Percentiles rank a stretch among this genome's conserved stretches.
Evolutionary conservation across 1,140 invertebrate species (phyloP).

Genomic region (Maniola jurtina): DNA sequence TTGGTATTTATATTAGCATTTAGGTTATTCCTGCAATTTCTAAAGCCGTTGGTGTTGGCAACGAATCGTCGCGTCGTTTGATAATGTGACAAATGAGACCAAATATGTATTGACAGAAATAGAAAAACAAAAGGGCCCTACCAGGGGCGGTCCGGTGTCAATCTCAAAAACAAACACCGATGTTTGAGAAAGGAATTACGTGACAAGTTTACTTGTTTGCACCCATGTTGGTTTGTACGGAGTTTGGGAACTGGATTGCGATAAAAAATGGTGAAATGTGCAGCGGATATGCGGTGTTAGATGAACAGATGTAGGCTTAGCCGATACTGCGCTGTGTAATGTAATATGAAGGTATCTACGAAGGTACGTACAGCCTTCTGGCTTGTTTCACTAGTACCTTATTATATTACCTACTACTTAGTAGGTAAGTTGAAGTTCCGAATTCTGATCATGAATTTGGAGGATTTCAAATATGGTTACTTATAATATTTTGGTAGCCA

Average conservation of each 20-base stretch:
- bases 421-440: too few species aligned
- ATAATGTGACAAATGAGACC: constrained; percentile 69
- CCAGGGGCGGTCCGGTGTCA: constrained; percentile 59
- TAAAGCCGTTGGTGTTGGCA: constrained; percentile 29
- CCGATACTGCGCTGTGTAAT: constrained; percentile 32
- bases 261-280: constrained; percentile 32
- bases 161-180: constrained; percentile 65
- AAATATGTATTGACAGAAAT: constrained; percentile 63
- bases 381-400: too few species aligned
- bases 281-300: constrained; percentile 28
- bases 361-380: too few species aligned
- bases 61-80: constrained; percentile 48
- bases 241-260: constrained; percentile 48
- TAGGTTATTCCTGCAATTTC: background rate
- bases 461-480: too few species aligned
- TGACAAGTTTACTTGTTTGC: constrained; percentile 55
- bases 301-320: constrained; percentile 15
- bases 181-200: constrained; percentile 73
- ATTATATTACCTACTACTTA: too few species aligned
- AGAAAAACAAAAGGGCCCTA: constrained; percentile 60
- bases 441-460: too few species aligned
- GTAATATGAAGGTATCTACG: background rate
- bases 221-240: constrained; percentile 45
- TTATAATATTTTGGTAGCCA: too few species aligned
- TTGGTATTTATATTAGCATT: too few species aligned